Base-by-base conservation (phyloP, 2,888 invertebrate genomes). In the Tholera decimalis region DNA sequence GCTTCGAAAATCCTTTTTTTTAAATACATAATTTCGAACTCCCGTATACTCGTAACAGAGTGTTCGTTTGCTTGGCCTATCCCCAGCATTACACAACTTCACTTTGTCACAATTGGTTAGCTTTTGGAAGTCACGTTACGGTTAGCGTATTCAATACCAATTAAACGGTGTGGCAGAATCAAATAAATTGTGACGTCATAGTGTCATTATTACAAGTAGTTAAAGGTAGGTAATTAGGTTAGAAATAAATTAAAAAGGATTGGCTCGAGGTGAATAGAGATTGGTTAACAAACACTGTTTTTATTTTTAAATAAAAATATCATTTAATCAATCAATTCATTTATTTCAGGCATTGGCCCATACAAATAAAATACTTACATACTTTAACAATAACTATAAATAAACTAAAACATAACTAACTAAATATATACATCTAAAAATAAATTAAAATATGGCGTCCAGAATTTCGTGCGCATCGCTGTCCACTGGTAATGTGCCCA, bases 31-130 rank as follows among this genome's bases (percentile, higher is more conserved):
- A n/a, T n/a, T n/a, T n/a, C n/a, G n/a, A n/a, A n/a, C n/a, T n/a
- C n/a, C n/a, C n/a, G n/a, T n/a, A n/a, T n/a, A n/a, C n/a, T n/a
- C n/a, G n/a, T n/a, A n/a, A n/a, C n/a, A n/a, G 33, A 35, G 13
- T 13, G n/a, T 11, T 46, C 18, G 26, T 28, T 46, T 11, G 46
- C 46, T 28, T 46, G 26, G n/a, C 0, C 46, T 46, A 1, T 46
- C 3, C n/a, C 46, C 18, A 0, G 5, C 18, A 47, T 47, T 11
- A 35, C 61, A 54, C 35, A 55, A 65, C 56, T 51, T 53, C 20
- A 51, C 26, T 75, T 41, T 39, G 54, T 75, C 7, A 75, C 69
- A 68, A 55, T 43, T 41, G 75, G 59, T 74, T 75, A 50, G 46
- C 28, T 39, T 67, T 58, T 41, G 6, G 18, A 9, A 46, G 41